phyloP scores from a whole-genome alignment of 2,113 vertebrate species.

The Ictidomys tridecemlineatus region DNA sequence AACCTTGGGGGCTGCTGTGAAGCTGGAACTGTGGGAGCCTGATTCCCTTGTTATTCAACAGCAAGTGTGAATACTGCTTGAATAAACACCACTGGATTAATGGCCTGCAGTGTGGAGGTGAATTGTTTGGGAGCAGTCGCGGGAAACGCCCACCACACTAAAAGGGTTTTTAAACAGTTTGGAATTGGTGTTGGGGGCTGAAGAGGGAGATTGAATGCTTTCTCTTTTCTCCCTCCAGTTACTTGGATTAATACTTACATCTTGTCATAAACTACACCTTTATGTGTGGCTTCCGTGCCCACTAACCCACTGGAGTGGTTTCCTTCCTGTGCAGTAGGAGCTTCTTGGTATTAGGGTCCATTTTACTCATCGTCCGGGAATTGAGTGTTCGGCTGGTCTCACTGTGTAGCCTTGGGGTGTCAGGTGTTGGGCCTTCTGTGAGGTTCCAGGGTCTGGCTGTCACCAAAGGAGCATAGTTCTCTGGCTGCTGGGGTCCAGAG shows the following conservation, averaged over 20 bases:
- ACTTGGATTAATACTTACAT: conserved; percentile 29
- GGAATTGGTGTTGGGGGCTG: neutral
- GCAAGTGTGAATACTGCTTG: conserved; percentile 74
- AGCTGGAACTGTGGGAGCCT: neutral
- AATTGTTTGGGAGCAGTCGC: conserved; percentile 62
- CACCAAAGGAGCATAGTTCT: neutral
- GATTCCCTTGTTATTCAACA: conserved; percentile 62
- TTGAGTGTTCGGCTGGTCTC: neutral
- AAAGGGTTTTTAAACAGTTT: conserved; percentile 51
- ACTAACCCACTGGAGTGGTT: neutral
- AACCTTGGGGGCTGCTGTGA: conserved; percentile 45
- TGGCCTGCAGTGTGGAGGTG: conserved; percentile 56
- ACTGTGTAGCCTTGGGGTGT: neutral
- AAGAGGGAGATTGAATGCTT: neutral
- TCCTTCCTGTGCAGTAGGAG: neutral
- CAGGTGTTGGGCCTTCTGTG: neutral
- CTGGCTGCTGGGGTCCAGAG: neutral
- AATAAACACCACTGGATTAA: conserved; percentile 76
- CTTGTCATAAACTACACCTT: neutral
- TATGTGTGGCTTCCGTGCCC: neutral
- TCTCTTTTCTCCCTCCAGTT: neutral
- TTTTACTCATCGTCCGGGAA: neutral
- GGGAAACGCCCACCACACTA: conserved; percentile 1
- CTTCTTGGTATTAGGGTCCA: neutral
- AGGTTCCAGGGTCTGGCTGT: neutral